Base-by-base conservation (phyloP, 2,797 vertebrate genomes). In the Hyperoplus immaculatus region DNA sequence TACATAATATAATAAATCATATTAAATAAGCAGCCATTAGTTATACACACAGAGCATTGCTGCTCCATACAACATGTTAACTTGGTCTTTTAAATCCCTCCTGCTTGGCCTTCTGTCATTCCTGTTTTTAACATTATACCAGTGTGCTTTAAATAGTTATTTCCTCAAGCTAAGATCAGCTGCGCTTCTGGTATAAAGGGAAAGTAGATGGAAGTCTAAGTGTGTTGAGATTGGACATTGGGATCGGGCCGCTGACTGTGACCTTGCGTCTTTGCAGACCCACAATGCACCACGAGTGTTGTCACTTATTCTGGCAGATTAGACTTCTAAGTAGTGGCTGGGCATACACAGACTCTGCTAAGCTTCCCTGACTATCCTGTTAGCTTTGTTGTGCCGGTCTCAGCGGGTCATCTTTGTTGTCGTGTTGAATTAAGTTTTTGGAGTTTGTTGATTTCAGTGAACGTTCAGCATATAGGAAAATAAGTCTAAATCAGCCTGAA, bases 181-280 rank as follows among this genome's bases (percentile, higher is more conserved):
- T 29, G 29, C 29, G 0, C 29, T 29, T 29, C 0, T 47, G 56
- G 29, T 57, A 51, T 38, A 55, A 64, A 3, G 1, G 39, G 12
- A 63, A 66, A 0, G 15, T 1, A 13, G 6, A 14, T 47, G 1
- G 41, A 58, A 58, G 8, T 49, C 41, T 13, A 10, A 4, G 39
- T 51, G 39, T 61, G 55, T 66, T 66, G 54, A 45, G 47, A 8
- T 15, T 42, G 69, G 49, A 67, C 51, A 67, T 72, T 75, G 76
- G 12, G n/a, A 67, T 51, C 51, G 45, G 43, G 58, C 62, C 16
- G 8, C 53, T 69, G 71, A 62, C 29, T 0, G n/a, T 29, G n/a
- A 79, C 2, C 15, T 68, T 21, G 21, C 73, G 13, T 49, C 14
- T 77, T 8, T 56, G 41, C 45, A 70, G 3, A 72, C 8, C 0